phyloP scores from a whole-genome alignment of 2,888 invertebrate species.

The Thyatira batis region DNA sequence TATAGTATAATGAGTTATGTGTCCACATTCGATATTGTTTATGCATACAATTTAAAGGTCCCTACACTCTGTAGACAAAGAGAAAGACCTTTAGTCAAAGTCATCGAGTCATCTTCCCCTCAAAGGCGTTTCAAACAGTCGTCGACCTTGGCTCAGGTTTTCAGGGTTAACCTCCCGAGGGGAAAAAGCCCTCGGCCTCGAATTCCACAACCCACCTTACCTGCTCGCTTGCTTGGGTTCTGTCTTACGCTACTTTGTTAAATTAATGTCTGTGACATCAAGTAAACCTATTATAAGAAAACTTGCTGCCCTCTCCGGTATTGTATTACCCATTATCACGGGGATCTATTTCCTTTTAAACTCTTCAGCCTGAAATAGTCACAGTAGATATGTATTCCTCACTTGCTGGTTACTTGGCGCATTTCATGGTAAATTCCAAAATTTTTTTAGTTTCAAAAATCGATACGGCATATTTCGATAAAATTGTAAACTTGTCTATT shows the following conservation, averaged over 20 bases:
- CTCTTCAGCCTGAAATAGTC: too few species aligned
- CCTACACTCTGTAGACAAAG: slow-evolving; percentile 5
- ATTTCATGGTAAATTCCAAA: too few species aligned
- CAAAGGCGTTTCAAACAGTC: slow-evolving; percentile 62
- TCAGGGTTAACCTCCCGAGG: slow-evolving; percentile 67
- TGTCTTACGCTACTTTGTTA: slow-evolving; percentile 47
- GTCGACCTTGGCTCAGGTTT: slow-evolving; percentile 64
- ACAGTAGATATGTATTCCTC: too few species aligned
- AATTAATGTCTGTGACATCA: slow-evolving; percentile 29
- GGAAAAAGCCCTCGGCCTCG: slow-evolving; percentile 60
- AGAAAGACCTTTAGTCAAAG: slow-evolving; percentile 70
- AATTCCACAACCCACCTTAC: slow-evolving; percentile 57
- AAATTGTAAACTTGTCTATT: slow-evolving; percentile 40
- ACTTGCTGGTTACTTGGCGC: too few species aligned
- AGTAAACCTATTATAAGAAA: slow-evolving; percentile 4
- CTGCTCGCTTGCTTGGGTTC: slow-evolving; percentile 36
- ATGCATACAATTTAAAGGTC: slow-evolving; percentile 7
- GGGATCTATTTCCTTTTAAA: too few species aligned
- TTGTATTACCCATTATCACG: too few species aligned
- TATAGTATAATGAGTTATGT: too few species aligned
- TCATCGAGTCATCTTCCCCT: slow-evolving; percentile 66
- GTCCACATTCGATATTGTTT: slow-evolving; percentile 27
- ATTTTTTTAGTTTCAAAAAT: neutral
- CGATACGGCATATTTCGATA: slow-evolving; percentile 11
- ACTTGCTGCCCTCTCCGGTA: neutral